Evolutionary conservation across 53 echinoderm and acorn worm species (phyloP), one percentile per base, ranked within the genome.

Genomic region (Antedon mediterranea): DNA sequence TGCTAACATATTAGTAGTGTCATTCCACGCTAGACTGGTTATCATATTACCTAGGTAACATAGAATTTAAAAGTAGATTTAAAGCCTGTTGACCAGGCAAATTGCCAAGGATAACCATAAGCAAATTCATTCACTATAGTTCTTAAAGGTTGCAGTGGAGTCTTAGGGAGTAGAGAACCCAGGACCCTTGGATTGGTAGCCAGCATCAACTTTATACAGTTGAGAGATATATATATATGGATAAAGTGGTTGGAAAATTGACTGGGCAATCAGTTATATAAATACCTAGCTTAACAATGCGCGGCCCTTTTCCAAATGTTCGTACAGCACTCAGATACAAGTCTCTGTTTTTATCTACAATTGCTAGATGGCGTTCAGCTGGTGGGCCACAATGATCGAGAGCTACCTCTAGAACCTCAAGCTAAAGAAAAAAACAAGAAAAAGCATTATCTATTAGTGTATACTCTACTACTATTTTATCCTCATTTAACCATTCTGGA

Each of bases 301-400:
- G 93, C 31, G 87, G 83, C 43, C 92, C 86, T 74, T 92, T 98
- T 81, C 98, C 98, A 77, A 98, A 89, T 76, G 87, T 91, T 30
- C 98, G 83, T 30, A 98, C 98, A 28, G 92, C 90, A 30, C 90
- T 85, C 30, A 98, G 88, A 41, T 93, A 93, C 20, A 98, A 88
- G 74, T 98, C 98, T 44, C 98, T 44, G 75, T 98, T 98, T 85
- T 93, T 98, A 79, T 98, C 98, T 73, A 98, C 92, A 9, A 98
- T 85, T 41, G 98, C 98, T 30, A 98, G 82, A 30, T 86, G 87
- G 75, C 98, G 79, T 74, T 98, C 98, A 32, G 92, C 84, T 13
- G 98, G 83, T 28, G 92, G 92, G 18, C 98, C 98, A 74, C 90
- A 90, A 73, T 90, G 88, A 74, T 98, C 98, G 26, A 98, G 78